Evolutionary conservation across 2,888 invertebrate genomes (phyloP), one percentile per base, ranked within the genome.

Genomic region (Margaritifera margaritifera): DNA sequence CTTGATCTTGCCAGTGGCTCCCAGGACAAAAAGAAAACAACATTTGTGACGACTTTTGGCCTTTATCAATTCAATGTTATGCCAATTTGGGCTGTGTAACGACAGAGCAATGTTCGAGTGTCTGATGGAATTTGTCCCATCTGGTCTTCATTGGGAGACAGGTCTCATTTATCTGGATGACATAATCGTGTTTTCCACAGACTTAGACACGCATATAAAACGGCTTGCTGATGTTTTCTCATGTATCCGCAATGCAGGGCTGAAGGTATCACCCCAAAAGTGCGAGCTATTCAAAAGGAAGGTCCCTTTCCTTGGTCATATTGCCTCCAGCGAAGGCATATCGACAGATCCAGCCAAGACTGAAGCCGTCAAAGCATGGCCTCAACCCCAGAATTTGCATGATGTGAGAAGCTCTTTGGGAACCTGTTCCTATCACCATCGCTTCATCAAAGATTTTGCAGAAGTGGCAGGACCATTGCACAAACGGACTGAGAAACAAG

Each of bases 221-320:
- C 5, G 3, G 22, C 24, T 61, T 19, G 58, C 8, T 15, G 58
- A 54, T 42, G 42, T 65, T 24, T 58, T 65, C 6, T 4, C 5
- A 15, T 4, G 58, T n/a, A 20, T 57, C 50, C 6, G 22, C 4
- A 15, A 20, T 5, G n/a, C 25, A n/a, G 69, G 69, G 19, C 50
- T 69, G n/a, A 69, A 62, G n/a, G 11, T 69, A 4, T 50, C 58
- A 2, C 69, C 69, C 11, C 52, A 58, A 20, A 66, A 61, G 64
- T 69, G 69, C 57, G 27, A 65, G 31, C 57, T 69, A 25, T 65
- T 69, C 51, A 24, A 62, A 51, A 50, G 25, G 20, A 50, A 66
- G n/a, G 57, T 69, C 22, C 6, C 25, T 5, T 69, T 65, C 50
- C 27, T 69, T 19, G 69, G 65, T 15, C 69, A 69, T 42, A 65